phyloP scores from a whole-genome alignment of 2,113 vertebrate species.

The Dasyornis broadbenti region DNA sequence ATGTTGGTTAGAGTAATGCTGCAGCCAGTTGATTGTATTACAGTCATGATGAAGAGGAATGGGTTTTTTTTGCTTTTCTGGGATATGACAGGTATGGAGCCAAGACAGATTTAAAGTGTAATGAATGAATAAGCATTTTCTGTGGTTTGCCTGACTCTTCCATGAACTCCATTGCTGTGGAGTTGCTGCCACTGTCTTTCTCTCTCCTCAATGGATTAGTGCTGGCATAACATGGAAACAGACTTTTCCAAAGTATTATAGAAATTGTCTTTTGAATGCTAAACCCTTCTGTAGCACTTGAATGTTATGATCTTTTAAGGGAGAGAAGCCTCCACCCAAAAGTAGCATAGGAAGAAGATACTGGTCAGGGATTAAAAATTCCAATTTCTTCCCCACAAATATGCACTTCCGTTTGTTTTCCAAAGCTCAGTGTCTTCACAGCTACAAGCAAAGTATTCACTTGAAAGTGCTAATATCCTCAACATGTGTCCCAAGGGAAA shows the following conservation, averaged over 20 bases:
- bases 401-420: constrained; percentile 30
- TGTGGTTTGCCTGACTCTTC: neutral
- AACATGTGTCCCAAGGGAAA: neutral
- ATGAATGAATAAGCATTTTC: constrained; percentile 49
- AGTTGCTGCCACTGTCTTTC: neutral
- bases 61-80: constrained; percentile 58
- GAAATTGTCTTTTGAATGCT: constrained; percentile 13
- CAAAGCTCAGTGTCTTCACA: neutral
- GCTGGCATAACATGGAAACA: neutral
- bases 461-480: constrained; percentile 10
- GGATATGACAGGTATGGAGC: constrained; percentile 50
- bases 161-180: neutral
- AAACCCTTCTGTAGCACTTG: neutral
- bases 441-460: neutral
- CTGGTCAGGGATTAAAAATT: neutral
- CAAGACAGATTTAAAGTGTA: constrained; percentile 54
- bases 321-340: neutral
- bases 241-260: neutral
- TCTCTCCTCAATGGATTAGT: neutral
- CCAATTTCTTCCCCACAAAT: neutral
- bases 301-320: neutral
- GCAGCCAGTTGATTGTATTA: constrained; percentile 66
- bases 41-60: constrained; percentile 66
- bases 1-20: constrained; percentile 56
- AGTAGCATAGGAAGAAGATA: neutral